Percentiles rank a stretch among this genome's conserved stretches.
Evolutionary conservation across 2,113 vertebrate species (phyloP).

Genomic region (Notarius lentiginosus): DNA sequence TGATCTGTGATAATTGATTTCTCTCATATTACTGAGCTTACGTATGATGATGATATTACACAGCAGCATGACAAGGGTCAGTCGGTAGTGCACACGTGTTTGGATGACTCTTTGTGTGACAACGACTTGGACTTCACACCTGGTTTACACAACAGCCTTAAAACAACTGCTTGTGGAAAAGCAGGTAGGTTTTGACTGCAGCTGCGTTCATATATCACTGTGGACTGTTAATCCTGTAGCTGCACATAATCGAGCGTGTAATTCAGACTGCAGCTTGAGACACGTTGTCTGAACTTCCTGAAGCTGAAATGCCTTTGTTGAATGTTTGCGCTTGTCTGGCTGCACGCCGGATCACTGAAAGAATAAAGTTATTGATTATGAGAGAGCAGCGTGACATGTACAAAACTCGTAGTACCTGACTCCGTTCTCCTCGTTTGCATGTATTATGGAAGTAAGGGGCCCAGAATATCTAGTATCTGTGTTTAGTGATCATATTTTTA

Average conservation of each 20-base stretch:
- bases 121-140: constrained; percentile 5
- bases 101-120: neutral
- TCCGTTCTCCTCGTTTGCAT: neutral
- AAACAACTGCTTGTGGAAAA: neutral
- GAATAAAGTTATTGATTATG: neutral
- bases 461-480: neutral
- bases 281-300: neutral
- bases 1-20: neutral
- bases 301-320: neutral
- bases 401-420: neutral
- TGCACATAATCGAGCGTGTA: too few relatives aligned
- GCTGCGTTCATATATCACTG: neutral
- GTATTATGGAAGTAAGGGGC: neutral
- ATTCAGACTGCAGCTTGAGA: neutral
- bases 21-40: neutral
- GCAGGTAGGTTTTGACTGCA: neutral
- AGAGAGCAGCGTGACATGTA: neutral
- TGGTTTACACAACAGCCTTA: neutral
- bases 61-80: neutral
- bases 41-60: neutral
- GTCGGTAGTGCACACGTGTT: neutral
- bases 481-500: neutral
- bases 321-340: neutral
- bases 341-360: too few relatives aligned
- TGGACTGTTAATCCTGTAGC: too few relatives aligned